Evolutionary conservation across 2,113 vertebrate genomes (phyloP).

Genomic region (Drymodes brunneopygia): DNA sequence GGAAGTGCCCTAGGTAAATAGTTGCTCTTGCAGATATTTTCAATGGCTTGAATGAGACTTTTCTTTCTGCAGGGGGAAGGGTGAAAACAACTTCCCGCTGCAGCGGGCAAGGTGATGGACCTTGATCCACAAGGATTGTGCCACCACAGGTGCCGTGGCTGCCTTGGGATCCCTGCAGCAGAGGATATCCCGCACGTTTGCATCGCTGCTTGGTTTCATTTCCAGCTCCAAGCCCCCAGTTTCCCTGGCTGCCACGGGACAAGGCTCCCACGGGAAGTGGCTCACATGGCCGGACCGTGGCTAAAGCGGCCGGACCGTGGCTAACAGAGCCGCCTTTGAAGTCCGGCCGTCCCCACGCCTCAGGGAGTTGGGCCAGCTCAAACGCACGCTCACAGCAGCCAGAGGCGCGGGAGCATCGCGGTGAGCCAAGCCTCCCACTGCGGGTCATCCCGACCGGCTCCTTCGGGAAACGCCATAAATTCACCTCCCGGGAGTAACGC

Average conservation of each 20-base stretch:
- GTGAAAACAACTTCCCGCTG: background rate
- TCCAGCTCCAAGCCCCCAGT: background rate
- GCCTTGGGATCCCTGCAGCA: accelerated
- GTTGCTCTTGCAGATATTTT: slow-evolving; percentile 8
- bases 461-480: background rate
- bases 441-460: background rate
- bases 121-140: background rate
- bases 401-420: accelerated
- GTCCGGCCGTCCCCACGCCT: background rate
- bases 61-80: slow-evolving; percentile 35
- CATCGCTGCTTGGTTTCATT: background rate
- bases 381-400: background rate
- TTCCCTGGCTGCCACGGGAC: background rate
- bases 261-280: background rate
- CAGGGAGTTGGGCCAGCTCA: background rate
- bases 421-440: background rate
- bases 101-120: background rate
- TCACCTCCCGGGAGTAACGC: accelerated
- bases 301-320: background rate
- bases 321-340: background rate
- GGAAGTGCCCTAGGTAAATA: slow-evolving; percentile 41
- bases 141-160: background rate
- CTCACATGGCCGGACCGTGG: background rate
- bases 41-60: background rate
- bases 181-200: accelerated